Evolutionary conservation across 2,888 invertebrate genomes (phyloP).

Genomic region (Harmothoe impar): DNA sequence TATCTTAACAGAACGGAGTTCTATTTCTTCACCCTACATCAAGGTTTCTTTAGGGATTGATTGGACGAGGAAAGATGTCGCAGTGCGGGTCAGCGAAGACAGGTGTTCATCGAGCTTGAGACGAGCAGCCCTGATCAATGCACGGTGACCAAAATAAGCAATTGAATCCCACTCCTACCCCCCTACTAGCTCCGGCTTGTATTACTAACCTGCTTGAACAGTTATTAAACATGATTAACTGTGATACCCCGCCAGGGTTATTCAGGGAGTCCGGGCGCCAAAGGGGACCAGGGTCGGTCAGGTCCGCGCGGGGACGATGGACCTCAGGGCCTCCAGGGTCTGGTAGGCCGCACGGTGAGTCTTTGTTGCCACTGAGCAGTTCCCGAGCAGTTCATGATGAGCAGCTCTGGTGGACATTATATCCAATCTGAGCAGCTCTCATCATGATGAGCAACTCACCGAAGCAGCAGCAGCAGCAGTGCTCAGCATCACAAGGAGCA

Average conservation of each 20-base stretch:
- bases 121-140: too few relatives aligned
- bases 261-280: slow-evolving; percentile 19
- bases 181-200: background rate
- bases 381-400: background rate
- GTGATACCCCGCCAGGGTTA: slow-evolving; percentile 37
- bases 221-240: background rate
- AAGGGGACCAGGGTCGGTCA: slow-evolving; percentile 25
- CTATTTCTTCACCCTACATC: too few relatives aligned
- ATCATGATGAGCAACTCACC: background rate
- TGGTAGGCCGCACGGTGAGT: slow-evolving; percentile 36
- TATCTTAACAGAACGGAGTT: too few relatives aligned
- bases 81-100: too few relatives aligned
- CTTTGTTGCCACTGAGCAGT: background rate
- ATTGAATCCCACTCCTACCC: too few relatives aligned
- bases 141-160: too few relatives aligned
- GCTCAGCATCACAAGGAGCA: background rate
- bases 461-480: background rate
- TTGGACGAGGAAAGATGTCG: too few relatives aligned
- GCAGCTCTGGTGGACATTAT: background rate
- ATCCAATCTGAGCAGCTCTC: background rate
- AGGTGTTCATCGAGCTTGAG: too few relatives aligned
- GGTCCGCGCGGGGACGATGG: slow-evolving; percentile 42
- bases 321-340: background rate
- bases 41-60: too few relatives aligned
- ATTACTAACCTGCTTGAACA: background rate